A percentile compares a stretch with the other conserved stretches of the same genome.
Evolutionary conservation across 2,797 vertebrate species (phyloP).

Genomic region (Acipenser oxyrinchus): DNA sequence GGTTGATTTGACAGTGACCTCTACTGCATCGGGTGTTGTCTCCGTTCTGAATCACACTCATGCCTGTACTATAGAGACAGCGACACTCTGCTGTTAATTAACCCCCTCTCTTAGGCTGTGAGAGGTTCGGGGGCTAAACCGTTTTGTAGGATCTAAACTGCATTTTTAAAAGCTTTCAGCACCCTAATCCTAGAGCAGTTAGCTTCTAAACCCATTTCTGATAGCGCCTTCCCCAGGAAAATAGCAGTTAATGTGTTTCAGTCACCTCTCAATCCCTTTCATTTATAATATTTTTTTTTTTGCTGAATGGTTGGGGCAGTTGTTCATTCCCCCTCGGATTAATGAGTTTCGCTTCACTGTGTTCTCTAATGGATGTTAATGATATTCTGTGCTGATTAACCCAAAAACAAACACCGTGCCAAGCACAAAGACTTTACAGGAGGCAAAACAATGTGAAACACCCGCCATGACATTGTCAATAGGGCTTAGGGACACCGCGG

Average conservation of each 20-base stretch:
- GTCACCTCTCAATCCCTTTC: neutral
- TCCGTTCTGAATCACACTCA: neutral
- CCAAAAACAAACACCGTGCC: neutral
- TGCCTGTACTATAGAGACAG: neutral
- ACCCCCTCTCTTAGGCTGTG: constrained; percentile 7
- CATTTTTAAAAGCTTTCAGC: constrained; percentile 1
- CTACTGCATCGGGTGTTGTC: constrained; percentile 9
- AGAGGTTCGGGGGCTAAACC: neutral
- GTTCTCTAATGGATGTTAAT: neutral
- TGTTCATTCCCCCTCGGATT: constrained; percentile 4
- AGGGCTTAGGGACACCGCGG: neutral
- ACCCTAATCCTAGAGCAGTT: neutral
- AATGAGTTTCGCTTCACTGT: neutral
- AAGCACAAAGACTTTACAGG: neutral
- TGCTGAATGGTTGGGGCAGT: constrained; percentile 2
- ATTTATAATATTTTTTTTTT: neutral
- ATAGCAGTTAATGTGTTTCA: neutral
- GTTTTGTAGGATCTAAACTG: constrained; percentile 13
- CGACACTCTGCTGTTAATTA: constrained; percentile 11
- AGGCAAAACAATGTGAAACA: neutral
- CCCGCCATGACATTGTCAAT: neutral
- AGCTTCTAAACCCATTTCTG: neutral
- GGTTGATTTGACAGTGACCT: neutral
- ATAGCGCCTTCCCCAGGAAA: neutral
- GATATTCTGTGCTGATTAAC: neutral